These are phyloP conservation scores for Hystrix cristata DNA, from an alignment of 2,113 vertebrate species.

Conservation along the genomic window DNA sequence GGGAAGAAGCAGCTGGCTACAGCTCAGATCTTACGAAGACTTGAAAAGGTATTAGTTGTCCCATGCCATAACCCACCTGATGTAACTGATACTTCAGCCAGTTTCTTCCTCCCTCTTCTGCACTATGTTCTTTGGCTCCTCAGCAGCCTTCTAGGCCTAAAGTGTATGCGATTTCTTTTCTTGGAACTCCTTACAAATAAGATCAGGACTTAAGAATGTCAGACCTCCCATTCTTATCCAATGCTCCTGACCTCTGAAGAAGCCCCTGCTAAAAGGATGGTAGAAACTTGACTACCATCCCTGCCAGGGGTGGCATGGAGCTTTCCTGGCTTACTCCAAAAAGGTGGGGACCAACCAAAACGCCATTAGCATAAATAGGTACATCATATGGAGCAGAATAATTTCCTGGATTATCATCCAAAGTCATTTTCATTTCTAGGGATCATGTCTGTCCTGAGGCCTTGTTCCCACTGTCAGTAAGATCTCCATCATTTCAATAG, in stretches of 20 bases:
- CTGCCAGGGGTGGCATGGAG: not conserved
- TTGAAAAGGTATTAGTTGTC: not conserved
- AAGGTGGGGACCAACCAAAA: not conserved
- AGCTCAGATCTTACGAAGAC: constrained; percentile 6
- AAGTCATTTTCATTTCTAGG: not conserved
- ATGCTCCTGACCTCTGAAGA: not conserved
- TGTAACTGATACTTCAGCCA: not conserved
- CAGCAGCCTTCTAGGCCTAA: not conserved
- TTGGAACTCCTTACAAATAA: not conserved
- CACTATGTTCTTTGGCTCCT: not conserved
- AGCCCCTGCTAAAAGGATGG: not conserved
- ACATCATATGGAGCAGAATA: not conserved
- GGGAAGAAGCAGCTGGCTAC: not conserved
- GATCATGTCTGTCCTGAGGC: not conserved
- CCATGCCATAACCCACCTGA: not conserved
- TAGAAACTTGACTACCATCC: not conserved
- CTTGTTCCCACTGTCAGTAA: not conserved
- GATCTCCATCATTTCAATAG: not conserved
- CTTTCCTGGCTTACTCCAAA: not conserved
- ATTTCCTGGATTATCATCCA: not conserved
- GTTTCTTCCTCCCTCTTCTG: not conserved
- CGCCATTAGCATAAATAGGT: not conserved
- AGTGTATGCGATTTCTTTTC: not conserved
- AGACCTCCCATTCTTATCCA: not conserved
- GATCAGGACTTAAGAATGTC: not conserved